Conservation (phyloP, 2,797 vertebrate species). For the Chanos chanos region DNA sequence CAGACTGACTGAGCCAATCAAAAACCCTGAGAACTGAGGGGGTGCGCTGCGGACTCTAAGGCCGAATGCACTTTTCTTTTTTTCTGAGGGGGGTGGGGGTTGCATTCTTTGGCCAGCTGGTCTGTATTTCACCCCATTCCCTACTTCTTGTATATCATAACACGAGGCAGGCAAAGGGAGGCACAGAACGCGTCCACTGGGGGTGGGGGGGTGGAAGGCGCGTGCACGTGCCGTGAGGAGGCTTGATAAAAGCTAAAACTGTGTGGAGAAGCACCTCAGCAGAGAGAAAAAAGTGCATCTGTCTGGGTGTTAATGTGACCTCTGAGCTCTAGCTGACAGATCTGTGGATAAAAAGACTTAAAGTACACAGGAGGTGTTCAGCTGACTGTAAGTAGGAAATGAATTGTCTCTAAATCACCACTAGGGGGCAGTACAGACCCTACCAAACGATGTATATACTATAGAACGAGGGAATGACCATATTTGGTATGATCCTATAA, state of each 20-base stretch:
- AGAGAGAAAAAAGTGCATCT: too few relatives aligned
- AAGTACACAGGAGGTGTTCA: too few relatives aligned
- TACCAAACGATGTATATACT: background rate
- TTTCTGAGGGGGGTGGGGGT: background rate
- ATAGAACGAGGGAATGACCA: too few relatives aligned
- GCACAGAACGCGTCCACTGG: background rate
- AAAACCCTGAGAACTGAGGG: background rate
- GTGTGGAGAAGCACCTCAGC: too few relatives aligned
- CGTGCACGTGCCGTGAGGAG: background rate
- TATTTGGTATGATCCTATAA: background rate
- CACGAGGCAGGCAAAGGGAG: conserved; percentile 3
- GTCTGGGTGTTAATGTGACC: too few relatives aligned
- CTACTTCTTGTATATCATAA: conserved; percentile 24
- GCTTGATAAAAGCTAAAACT: background rate
- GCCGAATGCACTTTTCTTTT: background rate
- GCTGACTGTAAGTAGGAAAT: too few relatives aligned
- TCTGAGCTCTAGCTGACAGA: too few relatives aligned
- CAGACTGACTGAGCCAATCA: conserved; percentile 12
- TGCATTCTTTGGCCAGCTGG: conserved; percentile 66
- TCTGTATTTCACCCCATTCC: conserved; percentile 60
- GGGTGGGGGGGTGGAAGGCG: background rate
- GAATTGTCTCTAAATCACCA: too few relatives aligned
- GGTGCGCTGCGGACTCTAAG: background rate
- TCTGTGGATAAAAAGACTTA: too few relatives aligned
- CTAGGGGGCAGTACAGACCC: background rate